Evolutionary conservation across 2,797 vertebrate genomes (phyloP).

Genomic region (Coregonus sp.): DNA sequence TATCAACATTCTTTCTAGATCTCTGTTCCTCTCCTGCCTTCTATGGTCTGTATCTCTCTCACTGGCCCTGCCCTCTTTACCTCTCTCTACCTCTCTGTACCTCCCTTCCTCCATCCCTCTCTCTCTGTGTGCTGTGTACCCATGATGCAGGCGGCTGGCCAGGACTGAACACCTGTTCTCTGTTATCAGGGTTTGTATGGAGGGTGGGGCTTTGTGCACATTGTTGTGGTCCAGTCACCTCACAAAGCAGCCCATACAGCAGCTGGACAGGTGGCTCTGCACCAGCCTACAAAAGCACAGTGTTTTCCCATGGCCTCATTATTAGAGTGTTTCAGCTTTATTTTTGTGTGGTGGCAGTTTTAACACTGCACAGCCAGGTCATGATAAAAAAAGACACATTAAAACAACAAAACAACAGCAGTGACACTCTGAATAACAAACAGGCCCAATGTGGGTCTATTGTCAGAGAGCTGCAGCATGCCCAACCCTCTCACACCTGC

Average conservation of each 20-base stretch:
- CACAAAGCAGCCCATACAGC: conserved; percentile 22
- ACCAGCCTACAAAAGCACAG: conserved; percentile 17
- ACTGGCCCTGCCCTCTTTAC: background rate
- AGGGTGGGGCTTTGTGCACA: conserved; percentile 19
- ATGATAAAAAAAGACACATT: background rate
- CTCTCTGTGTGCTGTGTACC: background rate
- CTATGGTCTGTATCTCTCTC: background rate
- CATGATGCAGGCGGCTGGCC: conserved; percentile 12
- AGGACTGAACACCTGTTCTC: conserved; percentile 38
- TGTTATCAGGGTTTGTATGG: conserved; percentile 33
- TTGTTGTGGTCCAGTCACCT: conserved; percentile 31
- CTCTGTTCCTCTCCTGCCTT: background rate
- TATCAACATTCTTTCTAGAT: background rate
- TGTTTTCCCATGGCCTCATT: conserved; percentile 18
- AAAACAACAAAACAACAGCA: conserved; percentile 21
- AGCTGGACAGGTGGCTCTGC: conserved; percentile 32
- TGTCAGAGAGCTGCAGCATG: conserved; percentile 32
- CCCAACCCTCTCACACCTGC: conserved; percentile 61
- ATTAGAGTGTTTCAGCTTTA: conserved; percentile 9
- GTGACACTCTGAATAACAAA: conserved; percentile 12
- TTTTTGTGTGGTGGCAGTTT: conserved; percentile 17
- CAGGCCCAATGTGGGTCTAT: conserved; percentile 42
- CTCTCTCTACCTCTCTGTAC: conserved; percentile 4
- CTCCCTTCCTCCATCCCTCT: background rate
- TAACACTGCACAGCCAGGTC: conserved; percentile 24